Evolutionary conservation across 2,113 vertebrate species (phyloP).

Genomic region (Natator depressus): DNA sequence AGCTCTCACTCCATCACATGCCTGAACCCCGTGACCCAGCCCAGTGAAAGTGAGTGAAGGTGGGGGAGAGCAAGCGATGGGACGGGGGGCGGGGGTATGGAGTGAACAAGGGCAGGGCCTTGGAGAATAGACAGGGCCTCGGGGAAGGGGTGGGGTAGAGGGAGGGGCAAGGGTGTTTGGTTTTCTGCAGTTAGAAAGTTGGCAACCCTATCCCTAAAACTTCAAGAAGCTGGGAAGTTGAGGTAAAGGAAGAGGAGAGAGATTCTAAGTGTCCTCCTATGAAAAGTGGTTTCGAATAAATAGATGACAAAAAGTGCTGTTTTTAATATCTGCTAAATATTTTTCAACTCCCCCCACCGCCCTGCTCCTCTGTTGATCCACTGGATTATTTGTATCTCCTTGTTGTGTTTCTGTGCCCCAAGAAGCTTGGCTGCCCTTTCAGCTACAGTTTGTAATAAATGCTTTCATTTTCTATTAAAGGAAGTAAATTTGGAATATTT

Average conservation of each 20-base stretch:
- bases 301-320: neutral
- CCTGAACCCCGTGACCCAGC: no score
- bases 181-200: no score
- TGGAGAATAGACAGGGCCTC: no score
- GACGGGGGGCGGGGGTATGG: no score
- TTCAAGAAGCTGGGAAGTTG: no score
- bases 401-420: neutral
- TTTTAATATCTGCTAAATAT: neutral
- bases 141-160: no score
- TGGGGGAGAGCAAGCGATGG: no score
- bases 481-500: neutral
- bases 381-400: neutral
- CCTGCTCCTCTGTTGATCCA: neutral
- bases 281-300: neutral
- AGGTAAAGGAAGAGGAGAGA: neutral
- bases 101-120: no score
- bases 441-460: neutral
- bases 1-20: no score
- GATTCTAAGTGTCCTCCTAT: neutral
- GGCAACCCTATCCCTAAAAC: no score
- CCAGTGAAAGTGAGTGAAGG: no score
- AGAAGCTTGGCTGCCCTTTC: neutral
- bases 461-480: neutral
- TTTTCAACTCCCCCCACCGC: neutral
- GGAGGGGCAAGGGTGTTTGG: no score